phyloP scores from a whole-genome alignment of 2,888 invertebrate species.

The Leptopilina myrica region DNA sequence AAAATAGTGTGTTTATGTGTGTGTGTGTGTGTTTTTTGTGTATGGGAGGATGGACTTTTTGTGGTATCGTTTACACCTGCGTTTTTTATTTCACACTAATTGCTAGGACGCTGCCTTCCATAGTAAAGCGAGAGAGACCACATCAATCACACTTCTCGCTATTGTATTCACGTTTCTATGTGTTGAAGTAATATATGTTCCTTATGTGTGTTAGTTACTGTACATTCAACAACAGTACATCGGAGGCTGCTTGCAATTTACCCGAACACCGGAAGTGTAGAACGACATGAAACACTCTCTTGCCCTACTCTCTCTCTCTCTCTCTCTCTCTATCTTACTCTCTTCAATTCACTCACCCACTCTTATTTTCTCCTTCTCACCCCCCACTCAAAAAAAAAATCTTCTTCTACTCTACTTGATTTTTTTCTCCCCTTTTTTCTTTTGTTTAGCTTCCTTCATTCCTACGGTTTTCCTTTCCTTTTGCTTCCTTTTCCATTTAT shows the following conservation, averaged over 20 bases:
- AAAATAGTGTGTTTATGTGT: background rate
- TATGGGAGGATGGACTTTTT: background rate
- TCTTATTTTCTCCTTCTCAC: no score
- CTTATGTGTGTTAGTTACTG: background rate
- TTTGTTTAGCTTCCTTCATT: slow-evolving; percentile 18
- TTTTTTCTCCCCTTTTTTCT: background rate
- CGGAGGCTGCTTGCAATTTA: slow-evolving; percentile 24
- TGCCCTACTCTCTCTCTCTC: background rate
- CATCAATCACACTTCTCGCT: slow-evolving; percentile 33
- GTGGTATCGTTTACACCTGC: slow-evolving; percentile 35
- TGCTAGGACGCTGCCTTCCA: slow-evolving; percentile 25
- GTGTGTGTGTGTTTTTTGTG: no score
- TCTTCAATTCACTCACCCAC: no score
- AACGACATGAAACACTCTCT: slow-evolving; percentile 32
- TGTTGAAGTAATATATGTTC: background rate
- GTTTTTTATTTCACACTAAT: slow-evolving; percentile 33
- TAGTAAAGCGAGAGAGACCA: slow-evolving; percentile 5
- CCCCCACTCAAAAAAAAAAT: no score
- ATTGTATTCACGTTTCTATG: background rate
- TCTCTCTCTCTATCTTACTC: background rate
- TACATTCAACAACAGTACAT: slow-evolving; percentile 8
- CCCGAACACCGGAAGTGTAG: slow-evolving; percentile 37
- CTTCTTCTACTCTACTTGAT: background rate
- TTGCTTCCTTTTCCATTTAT: background rate
- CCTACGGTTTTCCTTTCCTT: slow-evolving; percentile 18